Evolutionary conservation across 1,140 invertebrate genomes (phyloP).

Genomic region (Delia radicum): DNA sequence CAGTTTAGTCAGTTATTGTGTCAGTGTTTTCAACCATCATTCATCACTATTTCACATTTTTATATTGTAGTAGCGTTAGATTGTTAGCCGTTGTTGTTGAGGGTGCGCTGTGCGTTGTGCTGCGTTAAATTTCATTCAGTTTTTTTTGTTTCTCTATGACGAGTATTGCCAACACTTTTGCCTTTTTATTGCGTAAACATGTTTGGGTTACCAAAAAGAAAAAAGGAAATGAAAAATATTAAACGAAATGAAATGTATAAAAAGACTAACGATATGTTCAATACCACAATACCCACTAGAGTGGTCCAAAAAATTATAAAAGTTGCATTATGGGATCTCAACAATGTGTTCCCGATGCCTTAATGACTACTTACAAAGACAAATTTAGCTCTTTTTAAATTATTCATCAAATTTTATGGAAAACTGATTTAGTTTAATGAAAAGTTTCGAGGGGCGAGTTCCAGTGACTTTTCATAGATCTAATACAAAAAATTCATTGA

Average conservation of each 20-base stretch:
- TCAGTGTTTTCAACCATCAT: not conserved
- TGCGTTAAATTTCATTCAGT: not conserved
- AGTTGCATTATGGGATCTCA: no score
- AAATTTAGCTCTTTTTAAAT: no score
- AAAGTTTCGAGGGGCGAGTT: no score
- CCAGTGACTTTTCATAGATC: no score
- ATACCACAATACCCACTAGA: no score
- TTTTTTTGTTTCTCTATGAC: not conserved
- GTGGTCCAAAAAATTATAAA: no score
- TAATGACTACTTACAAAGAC: no score
- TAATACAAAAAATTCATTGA: no score
- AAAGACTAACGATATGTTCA: not conserved
- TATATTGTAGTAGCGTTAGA: not conserved
- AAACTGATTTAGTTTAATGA: no score
- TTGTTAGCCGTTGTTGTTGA: not conserved
- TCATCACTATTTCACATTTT: not conserved
- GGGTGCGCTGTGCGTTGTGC: not conserved
- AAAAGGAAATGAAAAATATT: not conserved
- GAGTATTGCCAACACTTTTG: not conserved
- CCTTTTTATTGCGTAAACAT: conserved; percentile 12
- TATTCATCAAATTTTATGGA: no score
- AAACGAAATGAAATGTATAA: not conserved
- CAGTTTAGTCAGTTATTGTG: not conserved
- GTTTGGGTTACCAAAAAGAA: not conserved
- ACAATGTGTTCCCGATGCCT: no score